Percentiles rank a stretch among this genome's conserved stretches.
Evolutionary conservation across 2,797 vertebrate species (phyloP).

Genomic region (Muraenolepis orangiensis): DNA sequence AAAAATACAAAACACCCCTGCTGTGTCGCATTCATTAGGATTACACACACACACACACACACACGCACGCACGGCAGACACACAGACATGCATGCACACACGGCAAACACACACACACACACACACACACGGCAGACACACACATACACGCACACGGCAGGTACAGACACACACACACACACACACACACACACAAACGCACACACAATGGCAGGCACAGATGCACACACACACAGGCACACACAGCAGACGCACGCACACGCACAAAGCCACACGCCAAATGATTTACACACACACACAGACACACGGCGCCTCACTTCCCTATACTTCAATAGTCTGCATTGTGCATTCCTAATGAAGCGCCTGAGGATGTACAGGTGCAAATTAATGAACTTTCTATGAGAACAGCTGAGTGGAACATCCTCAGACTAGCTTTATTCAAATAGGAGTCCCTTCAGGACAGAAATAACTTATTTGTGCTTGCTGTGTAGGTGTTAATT

Average conservation of each 20-base stretch:
- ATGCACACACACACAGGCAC: no score
- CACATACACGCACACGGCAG: no score
- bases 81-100: no score
- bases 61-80: no score
- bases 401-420: constrained; percentile 32
- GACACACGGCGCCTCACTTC: not conserved
- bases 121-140: not conserved
- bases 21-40: not conserved
- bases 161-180: not conserved
- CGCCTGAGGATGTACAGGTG: constrained; percentile 48
- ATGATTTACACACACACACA: not conserved
- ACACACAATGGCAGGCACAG: no score
- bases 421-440: not conserved
- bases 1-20: constrained; percentile 25
- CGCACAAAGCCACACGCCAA: no score
- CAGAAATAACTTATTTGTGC: not conserved
- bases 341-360: constrained; percentile 51
- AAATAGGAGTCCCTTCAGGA: not conserved
- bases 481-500: not conserved
- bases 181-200: no score
- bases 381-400: constrained; percentile 51
- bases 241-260: no score
- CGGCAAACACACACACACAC: not conserved
- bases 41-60: not conserved
- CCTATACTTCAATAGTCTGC: not conserved